Evolutionary conservation across 2,888 invertebrate species (phyloP).

Genomic region (Archaeoteleia sp.): DNA sequence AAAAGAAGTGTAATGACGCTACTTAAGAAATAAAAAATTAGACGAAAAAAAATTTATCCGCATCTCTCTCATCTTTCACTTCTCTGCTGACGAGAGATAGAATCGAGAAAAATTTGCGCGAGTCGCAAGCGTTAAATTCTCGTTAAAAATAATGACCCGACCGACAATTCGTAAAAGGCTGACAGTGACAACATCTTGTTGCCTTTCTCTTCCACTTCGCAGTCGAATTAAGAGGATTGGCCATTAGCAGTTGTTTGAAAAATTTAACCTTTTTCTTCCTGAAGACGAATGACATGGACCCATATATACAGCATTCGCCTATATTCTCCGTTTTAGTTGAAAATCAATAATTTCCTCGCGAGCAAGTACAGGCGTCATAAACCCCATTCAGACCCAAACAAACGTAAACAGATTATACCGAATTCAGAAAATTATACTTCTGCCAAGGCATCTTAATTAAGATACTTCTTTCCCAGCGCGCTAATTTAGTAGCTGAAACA

Average conservation of each 20-base stretch:
- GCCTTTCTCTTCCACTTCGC: not conserved
- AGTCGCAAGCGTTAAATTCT: slow-evolving; percentile 27
- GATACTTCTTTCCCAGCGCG: slow-evolving; percentile 5
- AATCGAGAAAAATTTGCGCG: slow-evolving; percentile 24
- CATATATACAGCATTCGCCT: too few relatives aligned
- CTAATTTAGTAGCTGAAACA: slow-evolving; percentile 13
- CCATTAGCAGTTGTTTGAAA: not conserved
- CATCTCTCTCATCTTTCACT: slow-evolving; percentile 23
- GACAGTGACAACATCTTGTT: slow-evolving; percentile 11
- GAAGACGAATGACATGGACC: too few relatives aligned
- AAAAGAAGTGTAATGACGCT: slow-evolving; percentile 16
- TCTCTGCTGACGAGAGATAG: slow-evolving; percentile 13
- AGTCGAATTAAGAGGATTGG: slow-evolving; percentile 7
- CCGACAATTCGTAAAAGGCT: slow-evolving; percentile 14
- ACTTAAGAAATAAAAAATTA: slow-evolving; percentile 6
- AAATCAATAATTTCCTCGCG: too few relatives aligned
- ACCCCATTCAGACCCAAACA: too few relatives aligned
- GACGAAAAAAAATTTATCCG: slow-evolving; percentile 6
- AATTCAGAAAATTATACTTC: not conserved
- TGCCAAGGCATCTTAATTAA: not conserved
- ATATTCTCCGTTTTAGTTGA: too few relatives aligned
- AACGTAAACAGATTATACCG: too few relatives aligned
- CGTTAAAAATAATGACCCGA: slow-evolving; percentile 35
- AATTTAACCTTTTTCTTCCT: not conserved
- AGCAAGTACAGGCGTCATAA: too few relatives aligned